Base-by-base conservation (phyloP, 2,888 invertebrate genomes). In the Tigriopus californicus region DNA sequence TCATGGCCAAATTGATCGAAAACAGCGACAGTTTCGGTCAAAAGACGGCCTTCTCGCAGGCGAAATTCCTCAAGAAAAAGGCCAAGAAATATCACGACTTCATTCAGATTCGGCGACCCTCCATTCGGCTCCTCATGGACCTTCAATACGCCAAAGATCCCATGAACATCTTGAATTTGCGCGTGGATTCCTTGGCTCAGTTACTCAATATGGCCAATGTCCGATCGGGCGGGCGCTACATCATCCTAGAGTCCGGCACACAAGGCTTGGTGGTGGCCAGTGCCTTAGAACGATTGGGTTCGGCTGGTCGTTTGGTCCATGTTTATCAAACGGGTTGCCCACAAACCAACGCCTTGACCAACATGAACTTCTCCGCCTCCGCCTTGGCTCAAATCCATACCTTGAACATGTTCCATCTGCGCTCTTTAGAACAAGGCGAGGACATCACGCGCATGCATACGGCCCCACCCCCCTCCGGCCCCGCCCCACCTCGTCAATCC, bases 31-130 rank as follows among this genome's bases (percentile, higher is more conserved):
- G 92, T 1, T 97, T 95, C 70, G 78, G 79, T 33, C 66, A 79
- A 60, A 94, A 94, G 75, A 95, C 92, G 0, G 88, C 85, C 67
- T 95, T 82, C 70, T 71, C 76, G 0, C 74, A 95, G 70, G 87
- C 88, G 48, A 85, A 83, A 66, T 77, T 76, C 66, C 66, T 77
- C 54, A 70, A 70, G 60, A 95, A 95, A 70, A 98, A 98, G 70
- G 86, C 88, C 67, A 85, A 83, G 66, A 95, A 95, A 72, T 95
- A 92, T 72, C 85, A 81, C 68, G 85, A 85, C 67, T 84, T 81
- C 67, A 74, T 91, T 15, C 81, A 82, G 64, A 77, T 95, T 53
- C 74, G 83, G 5, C 80, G 77, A 67, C 92, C 95, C 0, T 85
- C 80, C 42, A 76, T 94, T 61, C 75, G 88, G 51, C 73, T 86